Evolutionary conservation across 2,888 invertebrate genomes (phyloP), one percentile per base, ranked within the genome.

Genomic region (Rhamphomyia laevipes): DNA sequence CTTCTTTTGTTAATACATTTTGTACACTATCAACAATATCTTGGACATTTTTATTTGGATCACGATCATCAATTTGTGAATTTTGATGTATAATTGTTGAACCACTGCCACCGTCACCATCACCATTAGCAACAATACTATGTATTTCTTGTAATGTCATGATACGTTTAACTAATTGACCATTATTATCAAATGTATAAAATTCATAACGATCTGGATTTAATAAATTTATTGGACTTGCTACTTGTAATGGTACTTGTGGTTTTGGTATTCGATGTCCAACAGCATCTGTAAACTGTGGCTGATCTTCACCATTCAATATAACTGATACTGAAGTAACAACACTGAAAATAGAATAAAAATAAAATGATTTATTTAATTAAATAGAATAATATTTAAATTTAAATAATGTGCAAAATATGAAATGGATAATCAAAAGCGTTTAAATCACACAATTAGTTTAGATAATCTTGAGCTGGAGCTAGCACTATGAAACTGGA

Each of bases 91-190:
- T 62, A 3, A 70, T 64, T 1, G 68, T 63, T 2, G 68, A 70
- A 46, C 77, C 80, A 46, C 77, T 79, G 43, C 77, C 80, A 46
- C 77, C 79, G 43, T 82, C 79, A 50, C 81, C 81, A 63, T 86
- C 86, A 1, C 87, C 86, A 33, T 82, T 84, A 0, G 89, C 89
- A 31, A 89, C 86, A 51, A 90, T 83, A 40, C 85, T 82, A 63
- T 87, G 86, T 55, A 90, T 89, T 70, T 90, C 86, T 60, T 85
- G 78, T 58, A 87, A 71, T 9, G 88, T 87, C 89, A 90, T 90
- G 31, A 88, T 74, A 51, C 85, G 76, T 61, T 86, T 87, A 0
- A 89, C 81, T 18, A 89, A 74, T 61, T 89, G 86, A 13, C 89
- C 89, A 49, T 82, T 81, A 60, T 87, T 86, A 61, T 89, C 85